Conservation (phyloP, 2,113 vertebrate species). For the Steatornis caripensis region DNA sequence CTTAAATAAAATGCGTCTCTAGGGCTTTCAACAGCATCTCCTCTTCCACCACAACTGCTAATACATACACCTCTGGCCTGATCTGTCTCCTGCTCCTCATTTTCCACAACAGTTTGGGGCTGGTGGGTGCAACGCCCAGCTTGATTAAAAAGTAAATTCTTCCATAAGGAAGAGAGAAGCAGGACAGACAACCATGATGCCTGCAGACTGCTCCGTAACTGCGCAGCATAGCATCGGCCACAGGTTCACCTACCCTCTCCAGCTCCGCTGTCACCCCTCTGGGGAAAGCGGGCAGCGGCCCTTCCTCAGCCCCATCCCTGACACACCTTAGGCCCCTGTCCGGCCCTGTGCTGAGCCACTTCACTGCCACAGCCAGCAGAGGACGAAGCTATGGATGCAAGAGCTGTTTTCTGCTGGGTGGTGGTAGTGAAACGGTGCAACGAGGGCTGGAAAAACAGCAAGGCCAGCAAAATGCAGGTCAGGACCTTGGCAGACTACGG, state of each 20-base stretch:
- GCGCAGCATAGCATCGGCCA: fast-evolving
- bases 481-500: neutral
- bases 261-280: fast-evolving
- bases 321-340: fast-evolving
- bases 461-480: constrained; percentile 37
- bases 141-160: neutral
- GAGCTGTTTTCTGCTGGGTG: neutral
- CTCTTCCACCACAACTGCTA: neutral
- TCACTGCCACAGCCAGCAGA: neutral
- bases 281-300: neutral
- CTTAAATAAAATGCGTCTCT: neutral
- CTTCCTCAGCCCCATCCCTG: neutral
- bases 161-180: fast-evolving
- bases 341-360: neutral
- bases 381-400: fast-evolving
- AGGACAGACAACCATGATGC: fast-evolving
- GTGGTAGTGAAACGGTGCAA: fast-evolving
- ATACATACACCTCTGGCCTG: neutral
- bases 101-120: neutral
- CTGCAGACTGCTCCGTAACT: neutral
- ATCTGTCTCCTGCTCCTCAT: neutral
- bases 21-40: neutral
- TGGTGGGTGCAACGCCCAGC: fast-evolving
- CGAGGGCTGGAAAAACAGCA: neutral
- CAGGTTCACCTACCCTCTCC: neutral